Base-by-base conservation (phyloP, 2,888 invertebrate genomes). In the Amblyteles armatorius region DNA sequence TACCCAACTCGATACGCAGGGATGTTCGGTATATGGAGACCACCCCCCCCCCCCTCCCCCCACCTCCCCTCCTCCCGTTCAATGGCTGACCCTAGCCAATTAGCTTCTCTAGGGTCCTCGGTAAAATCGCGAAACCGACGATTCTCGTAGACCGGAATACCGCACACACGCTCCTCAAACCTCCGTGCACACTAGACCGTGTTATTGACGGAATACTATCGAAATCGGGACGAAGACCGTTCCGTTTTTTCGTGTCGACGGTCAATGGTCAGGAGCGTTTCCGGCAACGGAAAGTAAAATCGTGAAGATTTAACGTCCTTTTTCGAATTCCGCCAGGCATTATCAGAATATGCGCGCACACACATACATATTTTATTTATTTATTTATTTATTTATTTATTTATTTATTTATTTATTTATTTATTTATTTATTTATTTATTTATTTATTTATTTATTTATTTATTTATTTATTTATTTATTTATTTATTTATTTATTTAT, bases 41-140 rank as follows among this genome's bases (percentile, higher is more conserved):
- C 44, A 44, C 2, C 44, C 3, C 13, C 3, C 2, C 44, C 11
- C 3, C 44, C 44, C 44, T 3, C 3, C 2, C 44, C 11, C 3
- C 44, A 13, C 44, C 44, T 44, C 40, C 1, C 1, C 90, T 88
- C 19, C 33, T 22, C 63, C 55, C 71, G 50, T 50, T 79, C 87
- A 88, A 90, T 89, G 89, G 88, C 90, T 89, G 89, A 88, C 90
- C 91, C 88, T 52, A 72, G 90, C 90, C 91, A 91, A 92, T 91
- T 91, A 91, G 89, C 84, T 88, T 90, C 63, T 90, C 87, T 89
- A 91, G 89, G 87, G 85, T 89, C 84, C 90, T 92, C 86, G 87
- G 90, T 89, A 85, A 86, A 90, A 90, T 88, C 85, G 86, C 86
- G 77, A 88, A 88, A 85, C 87, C 87, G 87, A 88, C 89, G 52